phyloP scores from a whole-genome alignment of 1,140 invertebrate species.

The Drosophila yakuba region DNA sequence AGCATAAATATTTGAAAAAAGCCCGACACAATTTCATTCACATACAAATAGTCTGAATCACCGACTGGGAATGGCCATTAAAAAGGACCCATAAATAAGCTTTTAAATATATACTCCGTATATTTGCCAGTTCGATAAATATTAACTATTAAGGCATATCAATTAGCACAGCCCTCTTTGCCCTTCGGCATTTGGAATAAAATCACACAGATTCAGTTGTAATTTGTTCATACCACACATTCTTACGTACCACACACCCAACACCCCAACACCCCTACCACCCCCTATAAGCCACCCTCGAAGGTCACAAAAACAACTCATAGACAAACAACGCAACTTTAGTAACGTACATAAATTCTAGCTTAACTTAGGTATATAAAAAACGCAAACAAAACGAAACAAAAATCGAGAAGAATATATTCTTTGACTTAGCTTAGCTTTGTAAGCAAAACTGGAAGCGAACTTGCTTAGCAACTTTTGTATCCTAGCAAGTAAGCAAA shows the following conservation, averaged over 20 bases:
- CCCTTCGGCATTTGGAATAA: slow-evolving; percentile 13
- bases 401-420: slow-evolving; percentile 52
- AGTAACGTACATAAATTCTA: slow-evolving; percentile 51
- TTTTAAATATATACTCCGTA: slow-evolving; percentile 11
- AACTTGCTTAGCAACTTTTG: slow-evolving; percentile 44
- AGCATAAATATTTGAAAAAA: slow-evolving; percentile 61
- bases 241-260: background rate
- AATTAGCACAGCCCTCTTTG: slow-evolving; percentile 33
- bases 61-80: slow-evolving; percentile 26
- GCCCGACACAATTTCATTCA: slow-evolving; percentile 10
- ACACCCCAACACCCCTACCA: background rate
- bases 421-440: slow-evolving; percentile 61
- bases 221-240: slow-evolving; percentile 30
- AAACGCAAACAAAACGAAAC: slow-evolving; percentile 41
- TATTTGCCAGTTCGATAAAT: slow-evolving; percentile 34
- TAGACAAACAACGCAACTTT: slow-evolving; percentile 52
- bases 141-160: slow-evolving; percentile 51
- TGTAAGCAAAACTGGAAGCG: slow-evolving; percentile 51
- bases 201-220: slow-evolving; percentile 15
- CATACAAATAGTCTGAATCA: slow-evolving; percentile 29
- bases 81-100: slow-evolving; percentile 17
- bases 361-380: slow-evolving; percentile 60
- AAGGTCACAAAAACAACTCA: slow-evolving; percentile 53
- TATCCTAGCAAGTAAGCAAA: slow-evolving; percentile 55
- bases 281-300: slow-evolving; percentile 17